Base-by-base conservation (phyloP, 2,113 vertebrate genomes). In the Ochotona princeps region DNA sequence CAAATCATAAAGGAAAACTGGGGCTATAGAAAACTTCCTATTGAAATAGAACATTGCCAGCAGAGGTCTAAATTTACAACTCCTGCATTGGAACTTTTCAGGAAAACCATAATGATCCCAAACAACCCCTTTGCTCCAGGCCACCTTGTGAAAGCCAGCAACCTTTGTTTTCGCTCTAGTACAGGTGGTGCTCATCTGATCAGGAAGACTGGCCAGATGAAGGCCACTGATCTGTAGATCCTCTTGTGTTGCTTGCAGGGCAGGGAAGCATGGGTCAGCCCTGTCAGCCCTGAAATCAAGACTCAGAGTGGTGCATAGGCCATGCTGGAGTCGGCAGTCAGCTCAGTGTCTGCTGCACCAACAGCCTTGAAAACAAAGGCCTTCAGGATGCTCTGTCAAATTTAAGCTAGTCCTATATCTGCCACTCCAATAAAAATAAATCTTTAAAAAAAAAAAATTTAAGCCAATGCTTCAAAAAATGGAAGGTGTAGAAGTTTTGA, bases 401-500 rank as follows among this genome's bases (percentile, higher is more conserved):
- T 26, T 69, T 93, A 44, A 44, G 38, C 38, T 44, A 44, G 6
- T 44, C 38, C 38, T 44, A 44, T 44, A 44, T 44, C 38, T 44
- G 38, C 38, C 38, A 44, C 38, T 44, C 38, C 38, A 44, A 44
- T 44, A 44, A 44, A 44, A 44, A 44, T 44, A 44, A 44, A 44
- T 44, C n/a, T n/a, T n/a, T n/a, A 44, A 44, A 44, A 44, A 44
- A 44, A 44, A 44, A 44, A 44, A 44, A 44, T 44, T 44, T n/a
- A n/a, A n/a, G n/a, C n/a, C 74, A 92, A 83, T 95, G 74, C 80
- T 95, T 94, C 54, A 96, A 88, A 91, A 82, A 63, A 47, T 44
- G 38, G 38, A 44, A 44, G 38, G 38, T 44, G 38, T n/a, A n/a
- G n/a, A n/a, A n/a, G 96, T 98, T 98, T 97, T 98, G 96, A 98